Evolutionary conservation across 2,888 invertebrate genomes (phyloP), one percentile per base, ranked within the genome.

Genomic region (Gymnoscelis rufifasciata): DNA sequence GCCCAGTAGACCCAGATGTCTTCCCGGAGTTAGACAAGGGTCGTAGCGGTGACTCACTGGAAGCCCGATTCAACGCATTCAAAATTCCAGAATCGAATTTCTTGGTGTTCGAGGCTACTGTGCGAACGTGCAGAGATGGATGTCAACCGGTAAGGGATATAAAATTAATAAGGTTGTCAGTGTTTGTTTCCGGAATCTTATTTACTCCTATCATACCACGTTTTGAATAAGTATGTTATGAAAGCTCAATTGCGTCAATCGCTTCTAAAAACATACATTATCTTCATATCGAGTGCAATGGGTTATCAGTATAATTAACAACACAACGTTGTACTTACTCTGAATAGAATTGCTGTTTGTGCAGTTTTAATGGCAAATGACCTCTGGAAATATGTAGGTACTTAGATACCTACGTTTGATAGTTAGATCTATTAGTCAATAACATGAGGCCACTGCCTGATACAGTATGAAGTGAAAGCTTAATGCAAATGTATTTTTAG

Each of bases 11-110:
- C 78, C 94, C 95, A 11, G 96, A 94, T 68, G 96, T 97, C 0
- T 97, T 97, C 88, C 97, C 97, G 0, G 95, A 96, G 68, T 76
- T 97, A 59, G 96, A 96, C 71, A 93, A 95, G 67, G 91, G 95
- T 0, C 91, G 97, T 14, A 95, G 92, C 62, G 94, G 95, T 0
- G 96, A 96, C 68, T 95, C 95, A 2, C 81, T 97, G 41, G 96
- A 97, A 86, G 96, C 97, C 0, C 90, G 96, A 64, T 97, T 97
- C 76, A 96, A 97, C 75, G 97, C 97, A 0, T 97, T 97, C 73
- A 97, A 97, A 82, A 96, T 97, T 56, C 97, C 97, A 0, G 97
- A 97, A 82, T 97, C 97, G 0, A 97, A 97, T 78, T 96, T 96
- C 89, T 82, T 97, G 59, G 95, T 97, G 0, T 97, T 97, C 67